phyloP scores from a whole-genome alignment of 2,888 invertebrate genomes.

The Pachymerium ferrugineum region DNA sequence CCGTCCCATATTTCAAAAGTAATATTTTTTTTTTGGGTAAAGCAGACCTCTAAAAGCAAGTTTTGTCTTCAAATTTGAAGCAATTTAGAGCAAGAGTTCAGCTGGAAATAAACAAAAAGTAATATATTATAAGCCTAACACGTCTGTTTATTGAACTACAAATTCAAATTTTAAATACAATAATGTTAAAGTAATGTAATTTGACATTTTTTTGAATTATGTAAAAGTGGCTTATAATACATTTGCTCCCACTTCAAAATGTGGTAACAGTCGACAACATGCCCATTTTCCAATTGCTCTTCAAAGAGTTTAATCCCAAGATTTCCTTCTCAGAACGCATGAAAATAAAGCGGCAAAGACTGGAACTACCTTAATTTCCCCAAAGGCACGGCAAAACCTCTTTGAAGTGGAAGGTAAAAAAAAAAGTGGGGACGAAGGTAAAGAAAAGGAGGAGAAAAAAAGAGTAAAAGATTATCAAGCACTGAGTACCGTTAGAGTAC shows the following conservation, averaged over 20 bases:
- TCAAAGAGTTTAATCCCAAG: background rate
- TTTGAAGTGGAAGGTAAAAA: background rate
- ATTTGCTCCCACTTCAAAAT: too few relatives aligned
- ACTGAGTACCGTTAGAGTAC: background rate
- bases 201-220: too few relatives aligned
- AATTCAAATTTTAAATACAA: too few relatives aligned
- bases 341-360: conserved; percentile 1
- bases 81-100: too few relatives aligned
- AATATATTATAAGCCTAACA: too few relatives aligned
- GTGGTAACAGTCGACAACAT: background rate
- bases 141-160: too few relatives aligned
- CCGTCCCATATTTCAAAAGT: background rate
- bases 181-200: too few relatives aligned
- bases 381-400: conserved; percentile 19
- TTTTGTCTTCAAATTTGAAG: too few relatives aligned
- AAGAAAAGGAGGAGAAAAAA: background rate
- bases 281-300: background rate
- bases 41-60: too few relatives aligned
- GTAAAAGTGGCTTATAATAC: too few relatives aligned
- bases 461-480: conserved; percentile 1
- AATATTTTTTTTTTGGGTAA: background rate
- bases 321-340: background rate
- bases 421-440: background rate
- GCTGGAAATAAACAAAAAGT: too few relatives aligned
- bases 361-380: conserved; percentile 27